Percentiles rank a stretch among this genome's conserved stretches.
phyloP scores from a whole-genome alignment of 2,888 invertebrate species.

The Ganaspis brasiliensis region DNA sequence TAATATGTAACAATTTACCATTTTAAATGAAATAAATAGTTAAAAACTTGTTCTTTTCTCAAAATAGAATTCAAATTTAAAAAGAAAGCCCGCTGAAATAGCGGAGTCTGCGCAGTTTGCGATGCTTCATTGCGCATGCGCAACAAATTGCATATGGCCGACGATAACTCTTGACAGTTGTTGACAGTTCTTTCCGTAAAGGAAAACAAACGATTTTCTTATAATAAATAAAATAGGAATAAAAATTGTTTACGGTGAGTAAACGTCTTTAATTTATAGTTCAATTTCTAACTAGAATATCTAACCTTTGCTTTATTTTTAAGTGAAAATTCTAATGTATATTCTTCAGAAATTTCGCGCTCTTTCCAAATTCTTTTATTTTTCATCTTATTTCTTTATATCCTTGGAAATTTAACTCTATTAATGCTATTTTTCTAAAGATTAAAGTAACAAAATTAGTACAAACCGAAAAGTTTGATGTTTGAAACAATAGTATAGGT shows the following conservation, averaged over 20 bases:
- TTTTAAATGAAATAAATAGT: no score
- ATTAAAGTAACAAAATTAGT: not conserved
- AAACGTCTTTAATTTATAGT: no score
- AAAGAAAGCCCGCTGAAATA: not conserved
- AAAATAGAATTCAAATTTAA: not conserved
- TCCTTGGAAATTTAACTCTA: not conserved
- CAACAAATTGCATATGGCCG: slow-evolving; percentile 24
- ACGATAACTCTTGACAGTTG: not conserved
- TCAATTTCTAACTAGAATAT: no score
- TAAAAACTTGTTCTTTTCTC: no score
- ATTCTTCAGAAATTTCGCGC: not conserved
- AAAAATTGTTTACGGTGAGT: no score
- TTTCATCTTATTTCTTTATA: not conserved
- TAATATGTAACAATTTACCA: no score
- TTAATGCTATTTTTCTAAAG: not conserved
- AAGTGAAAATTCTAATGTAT: not conserved
- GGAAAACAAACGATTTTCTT: no score
- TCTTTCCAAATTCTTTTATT: slow-evolving; percentile 6
- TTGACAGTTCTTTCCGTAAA: no score
- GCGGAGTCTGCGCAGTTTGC: not conserved
- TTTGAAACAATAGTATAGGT: not conserved
- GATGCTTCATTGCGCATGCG: not conserved
- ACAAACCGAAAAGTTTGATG: not conserved
- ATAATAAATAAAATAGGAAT: not conserved
- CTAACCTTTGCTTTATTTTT: no score